Evolutionary conservation across 2,113 vertebrate genomes (phyloP).

Genomic region (Pseudorectes ferrugineus): DNA sequence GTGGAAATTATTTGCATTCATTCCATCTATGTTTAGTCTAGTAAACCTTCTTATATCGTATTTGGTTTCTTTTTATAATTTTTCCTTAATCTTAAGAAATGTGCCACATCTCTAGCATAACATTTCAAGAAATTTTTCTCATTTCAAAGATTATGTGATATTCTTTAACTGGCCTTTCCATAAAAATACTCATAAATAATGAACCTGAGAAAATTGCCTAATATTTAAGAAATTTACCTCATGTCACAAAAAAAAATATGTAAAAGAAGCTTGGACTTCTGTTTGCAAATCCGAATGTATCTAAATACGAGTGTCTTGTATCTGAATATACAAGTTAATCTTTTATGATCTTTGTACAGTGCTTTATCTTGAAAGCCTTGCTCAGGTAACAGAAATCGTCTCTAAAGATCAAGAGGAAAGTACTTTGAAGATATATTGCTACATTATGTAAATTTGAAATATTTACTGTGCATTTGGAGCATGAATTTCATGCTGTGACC

Average conservation of each 20-base stretch:
- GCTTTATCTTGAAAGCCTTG: neutral
- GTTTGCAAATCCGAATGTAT: neutral
- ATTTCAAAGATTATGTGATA: neutral
- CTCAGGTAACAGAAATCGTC: neutral
- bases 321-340: neutral
- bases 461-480: neutral
- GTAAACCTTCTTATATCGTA: neutral
- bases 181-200: neutral
- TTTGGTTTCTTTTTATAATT: neutral
- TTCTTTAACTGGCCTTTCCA: neutral
- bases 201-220: neutral
- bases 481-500: neutral
- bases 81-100: neutral
- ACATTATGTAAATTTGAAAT: neutral
- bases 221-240: neutral
- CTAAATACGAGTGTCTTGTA: neutral
- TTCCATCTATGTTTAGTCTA: neutral
- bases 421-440: neutral
- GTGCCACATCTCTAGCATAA: neutral
- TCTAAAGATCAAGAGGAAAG: neutral
- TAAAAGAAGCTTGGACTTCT: neutral
- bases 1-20: neutral
- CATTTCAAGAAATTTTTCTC: neutral
- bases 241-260: neutral
- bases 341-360: neutral